Percentiles rank a stretch among this genome's conserved stretches.
Conservation (phyloP, 23 tunicate species). For the Halocynthia roretzi region DNA sequence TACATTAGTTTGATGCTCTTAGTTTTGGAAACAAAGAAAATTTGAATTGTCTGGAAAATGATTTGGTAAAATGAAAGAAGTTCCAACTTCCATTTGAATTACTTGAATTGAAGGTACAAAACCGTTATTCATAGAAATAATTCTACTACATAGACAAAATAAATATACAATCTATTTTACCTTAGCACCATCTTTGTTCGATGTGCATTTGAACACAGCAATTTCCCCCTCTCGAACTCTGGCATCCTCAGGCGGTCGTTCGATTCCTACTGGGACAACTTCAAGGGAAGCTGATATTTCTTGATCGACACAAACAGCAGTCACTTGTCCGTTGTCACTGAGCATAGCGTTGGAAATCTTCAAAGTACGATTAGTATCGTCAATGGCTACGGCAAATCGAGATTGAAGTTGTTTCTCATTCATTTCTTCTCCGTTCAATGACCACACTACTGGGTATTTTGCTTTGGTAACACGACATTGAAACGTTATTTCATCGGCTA, state of each 20-base stretch:
- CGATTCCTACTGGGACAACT: constrained; percentile 23
- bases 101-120: background rate
- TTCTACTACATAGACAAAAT: background rate
- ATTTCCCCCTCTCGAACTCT: background rate
- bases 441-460: constrained; percentile 16
- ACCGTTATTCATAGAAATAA: background rate
- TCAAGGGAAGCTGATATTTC: background rate
- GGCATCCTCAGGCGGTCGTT: background rate
- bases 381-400: background rate
- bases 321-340: constrained; percentile 10
- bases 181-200: constrained; percentile 28
- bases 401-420: background rate
- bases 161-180: background rate
- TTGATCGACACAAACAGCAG: background rate
- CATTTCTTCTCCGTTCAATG: constrained; percentile 2
- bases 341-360: constrained; percentile 15
- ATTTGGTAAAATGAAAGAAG: too few species aligned
- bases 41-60: too few species aligned
- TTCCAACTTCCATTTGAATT: background rate
- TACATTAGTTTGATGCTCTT: too few species aligned
- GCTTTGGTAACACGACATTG: constrained; percentile 21
- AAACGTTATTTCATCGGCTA: constrained; percentile 25
- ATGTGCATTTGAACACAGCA: constrained; percentile 14
- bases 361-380: constrained; percentile 14
- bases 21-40: too few species aligned